Evolutionary conservation across 2,113 vertebrate species (phyloP).

Genomic region (Melanerpes aurifrons): DNA sequence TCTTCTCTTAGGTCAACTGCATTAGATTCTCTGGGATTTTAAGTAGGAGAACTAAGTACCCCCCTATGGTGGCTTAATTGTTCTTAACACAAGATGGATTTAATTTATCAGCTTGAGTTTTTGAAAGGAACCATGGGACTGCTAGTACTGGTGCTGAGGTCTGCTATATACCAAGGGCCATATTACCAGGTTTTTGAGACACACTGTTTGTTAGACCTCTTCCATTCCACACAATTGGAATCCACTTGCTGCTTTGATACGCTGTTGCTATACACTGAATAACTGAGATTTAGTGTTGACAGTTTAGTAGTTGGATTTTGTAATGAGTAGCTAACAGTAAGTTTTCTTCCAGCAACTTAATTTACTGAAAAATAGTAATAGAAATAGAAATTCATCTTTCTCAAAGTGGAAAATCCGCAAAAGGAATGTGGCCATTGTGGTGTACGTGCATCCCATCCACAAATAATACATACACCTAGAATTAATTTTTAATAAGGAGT

Average conservation of each 20-base stretch:
- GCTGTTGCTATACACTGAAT: not conserved
- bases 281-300: not conserved
- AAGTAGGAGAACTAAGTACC: constrained; percentile 41
- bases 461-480: not conserved
- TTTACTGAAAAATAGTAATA: not conserved
- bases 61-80: constrained; percentile 51
- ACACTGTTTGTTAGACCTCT: not conserved
- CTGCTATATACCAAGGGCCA: not conserved
- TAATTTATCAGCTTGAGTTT: constrained; percentile 48
- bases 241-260: not conserved
- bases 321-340: not conserved
- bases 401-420: not conserved
- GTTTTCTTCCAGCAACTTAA: not conserved
- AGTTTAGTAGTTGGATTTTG: not conserved
- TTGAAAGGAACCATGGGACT: constrained; percentile 8
- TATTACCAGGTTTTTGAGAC: not conserved
- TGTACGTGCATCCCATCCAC: not conserved
- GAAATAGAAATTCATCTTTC: not conserved
- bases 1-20: constrained; percentile 38
- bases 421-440: not conserved
- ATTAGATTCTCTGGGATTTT: constrained; percentile 33
- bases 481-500: not conserved
- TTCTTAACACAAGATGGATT: constrained; percentile 49
- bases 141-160: not conserved
- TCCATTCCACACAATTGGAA: not conserved